Conservation (phyloP, 2,888 invertebrate genomes). For the Mesodorylaimus sp. region DNA sequence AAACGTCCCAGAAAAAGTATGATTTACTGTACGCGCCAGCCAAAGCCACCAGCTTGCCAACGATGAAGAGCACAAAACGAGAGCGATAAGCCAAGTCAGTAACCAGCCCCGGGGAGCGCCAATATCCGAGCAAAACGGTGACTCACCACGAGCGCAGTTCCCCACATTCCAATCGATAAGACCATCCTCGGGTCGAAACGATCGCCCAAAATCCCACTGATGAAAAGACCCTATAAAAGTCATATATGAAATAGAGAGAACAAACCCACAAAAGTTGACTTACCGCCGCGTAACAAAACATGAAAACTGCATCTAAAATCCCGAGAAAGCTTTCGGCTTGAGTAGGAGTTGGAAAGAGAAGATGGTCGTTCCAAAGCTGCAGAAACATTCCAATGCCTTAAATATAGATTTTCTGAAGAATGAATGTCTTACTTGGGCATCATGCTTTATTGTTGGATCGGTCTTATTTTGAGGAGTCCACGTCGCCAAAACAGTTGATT, state of each 20-base stretch:
- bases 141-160: constrained; percentile 33
- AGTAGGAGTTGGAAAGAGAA: constrained; percentile 16
- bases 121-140: too few relatives aligned
- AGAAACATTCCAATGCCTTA: neutral
- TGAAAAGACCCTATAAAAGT: constrained; percentile 35
- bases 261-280: too few relatives aligned
- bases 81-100: constrained; percentile 13
- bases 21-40: too few relatives aligned
- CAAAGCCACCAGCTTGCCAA: neutral
- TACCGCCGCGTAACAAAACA: constrained; percentile 25
- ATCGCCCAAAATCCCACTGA: constrained; percentile 37
- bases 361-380: constrained; percentile 5
- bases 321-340: constrained; percentile 26
- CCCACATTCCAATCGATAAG: constrained; percentile 35
- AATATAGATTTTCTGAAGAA: too few relatives aligned
- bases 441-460: too few relatives aligned
- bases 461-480: constrained; percentile 28
- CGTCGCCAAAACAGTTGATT: constrained; percentile 29
- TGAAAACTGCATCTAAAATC: constrained; percentile 25
- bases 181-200: constrained; percentile 34
- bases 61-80: neutral
- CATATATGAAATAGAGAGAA: too few relatives aligned
- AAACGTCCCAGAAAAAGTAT: too few relatives aligned
- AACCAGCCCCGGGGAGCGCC: too few relatives aligned
- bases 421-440: too few relatives aligned